Evolutionary conservation across 2,888 invertebrate genomes (phyloP), one percentile per base, ranked within the genome.

Genomic region (Volucella bombylans): DNA sequence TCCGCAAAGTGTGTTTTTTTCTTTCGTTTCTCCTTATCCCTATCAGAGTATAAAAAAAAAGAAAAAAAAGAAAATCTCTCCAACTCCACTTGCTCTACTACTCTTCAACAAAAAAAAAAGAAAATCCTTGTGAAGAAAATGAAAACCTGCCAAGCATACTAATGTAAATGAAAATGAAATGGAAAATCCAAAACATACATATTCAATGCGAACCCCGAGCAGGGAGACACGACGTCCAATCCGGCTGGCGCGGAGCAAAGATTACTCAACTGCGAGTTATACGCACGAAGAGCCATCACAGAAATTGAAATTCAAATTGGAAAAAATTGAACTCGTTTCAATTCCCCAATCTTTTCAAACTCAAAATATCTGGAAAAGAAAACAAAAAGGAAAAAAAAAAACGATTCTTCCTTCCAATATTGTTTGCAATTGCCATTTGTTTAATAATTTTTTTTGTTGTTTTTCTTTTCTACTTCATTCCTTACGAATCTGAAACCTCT

Each of bases 191-290:
- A 50, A 67, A 76, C 38, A 61, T 61, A 68, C 61, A 76, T 31
- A 68, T 67, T 31, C 67, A 76, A 76, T 52, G 31, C 6, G 31
- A 31, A 31, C 31, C 6, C 31, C 31, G 6, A 31, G 31, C 31
- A 31, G 31, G 31, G 6, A 31, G 6, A 31, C 12, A 61, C 49
- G 49, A 49, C 41, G 12, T 31, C 57, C 39, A 47, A 43, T 38
- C 38, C 49, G n/a, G 41, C 52, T 39, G 62, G 41, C 59, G 41
- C 31, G 31, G 39, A 61, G 61, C 45, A 18, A 55, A 68, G 62
- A 74, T 74, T 74, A 80, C 74, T 74, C 49, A 73, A 73, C 38
- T 62, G 41, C 45, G 67, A 69, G 68, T 68, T 67, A 47, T 67
- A 76, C 67, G 74, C 59, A 67, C 59, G 14, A 6, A 31, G 6